Percentiles rank a stretch among this genome's conserved stretches.
These are phyloP conservation scores for Clupea harengus DNA, from an alignment of 2,113 vertebrate genomes.

Conservation along the genomic window DNA sequence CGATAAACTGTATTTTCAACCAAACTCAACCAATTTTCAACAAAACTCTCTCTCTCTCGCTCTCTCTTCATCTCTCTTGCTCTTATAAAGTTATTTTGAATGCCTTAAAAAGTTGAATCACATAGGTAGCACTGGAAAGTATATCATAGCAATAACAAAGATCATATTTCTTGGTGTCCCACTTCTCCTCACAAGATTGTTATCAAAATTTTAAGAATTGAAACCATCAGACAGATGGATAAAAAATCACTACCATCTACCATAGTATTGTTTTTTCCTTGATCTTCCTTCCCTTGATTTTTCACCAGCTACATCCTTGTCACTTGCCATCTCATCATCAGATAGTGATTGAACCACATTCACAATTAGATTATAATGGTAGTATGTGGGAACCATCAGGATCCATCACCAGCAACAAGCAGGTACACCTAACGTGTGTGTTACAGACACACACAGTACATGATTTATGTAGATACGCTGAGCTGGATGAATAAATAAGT, in stretches of 20 bases:
- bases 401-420: not conserved
- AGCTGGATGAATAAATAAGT: constrained; percentile 58
- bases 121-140: not conserved
- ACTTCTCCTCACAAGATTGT: too few species aligned
- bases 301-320: not conserved
- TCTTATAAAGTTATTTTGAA: not conserved
- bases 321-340: not conserved
- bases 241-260: too few species aligned
- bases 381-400: not conserved
- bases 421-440: not conserved
- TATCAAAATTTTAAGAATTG: not conserved
- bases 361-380: not conserved
- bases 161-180: not conserved
- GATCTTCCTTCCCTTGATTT: too few species aligned
- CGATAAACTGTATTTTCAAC: not conserved
- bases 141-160: not conserved
- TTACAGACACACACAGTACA: not conserved
- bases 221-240: not conserved
- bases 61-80: not conserved
- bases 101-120: not conserved
- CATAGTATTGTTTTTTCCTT: too few species aligned
- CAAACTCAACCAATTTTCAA: not conserved
- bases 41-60: not conserved
- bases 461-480: constrained; percentile 50
- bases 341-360: not conserved